Conservation (phyloP, 35 echinoderm and acorn worm genomes). For the Apostichopus parvimensis region DNA sequence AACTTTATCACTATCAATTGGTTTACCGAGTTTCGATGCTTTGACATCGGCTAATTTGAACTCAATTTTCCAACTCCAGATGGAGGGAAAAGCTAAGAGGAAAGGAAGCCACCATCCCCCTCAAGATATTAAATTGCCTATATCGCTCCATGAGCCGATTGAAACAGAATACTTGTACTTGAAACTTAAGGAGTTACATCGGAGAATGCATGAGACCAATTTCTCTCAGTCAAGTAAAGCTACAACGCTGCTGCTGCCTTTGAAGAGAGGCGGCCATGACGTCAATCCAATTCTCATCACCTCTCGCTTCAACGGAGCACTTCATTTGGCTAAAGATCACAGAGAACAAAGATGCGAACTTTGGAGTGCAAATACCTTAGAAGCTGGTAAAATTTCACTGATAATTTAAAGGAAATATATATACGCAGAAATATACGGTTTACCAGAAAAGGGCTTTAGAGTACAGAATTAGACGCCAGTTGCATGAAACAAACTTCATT, state of each 20-base stretch:
- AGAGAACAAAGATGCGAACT: background rate
- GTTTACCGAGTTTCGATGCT: background rate
- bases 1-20: background rate
- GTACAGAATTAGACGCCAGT: too few species aligned
- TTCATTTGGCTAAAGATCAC: conserved; percentile 11
- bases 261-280: conserved; percentile 25
- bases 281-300: conserved; percentile 36
- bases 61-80: conserved; percentile 30
- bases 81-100: background rate
- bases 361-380: background rate
- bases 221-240: background rate
- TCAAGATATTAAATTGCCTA: conserved; percentile 11
- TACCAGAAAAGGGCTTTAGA: too few species aligned
- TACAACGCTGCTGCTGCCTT: background rate
- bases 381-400: too few species aligned
- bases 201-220: conserved; percentile 17
- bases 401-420: too few species aligned
- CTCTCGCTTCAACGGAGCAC: conserved; percentile 11
- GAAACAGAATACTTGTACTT: conserved; percentile 44
- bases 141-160: background rate
- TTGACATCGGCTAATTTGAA: background rate
- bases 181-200: conserved; percentile 12
- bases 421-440: too few species aligned
- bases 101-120: background rate
- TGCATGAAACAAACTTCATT: too few species aligned